phyloP scores from a whole-genome alignment of 2,113 vertebrate genomes.

The Archocentrus centrarchus region DNA sequence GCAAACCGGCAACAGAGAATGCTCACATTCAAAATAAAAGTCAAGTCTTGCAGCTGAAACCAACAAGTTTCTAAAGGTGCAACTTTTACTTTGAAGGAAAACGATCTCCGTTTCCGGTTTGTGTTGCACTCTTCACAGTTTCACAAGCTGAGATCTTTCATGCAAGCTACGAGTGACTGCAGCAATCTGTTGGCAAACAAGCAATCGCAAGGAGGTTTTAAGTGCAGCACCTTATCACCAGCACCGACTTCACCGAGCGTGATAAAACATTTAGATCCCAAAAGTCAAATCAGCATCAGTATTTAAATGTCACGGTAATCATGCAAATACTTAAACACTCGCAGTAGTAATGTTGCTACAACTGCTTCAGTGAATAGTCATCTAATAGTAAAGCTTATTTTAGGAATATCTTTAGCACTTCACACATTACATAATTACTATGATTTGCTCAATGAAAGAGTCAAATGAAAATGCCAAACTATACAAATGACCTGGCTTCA shows the following conservation, averaged over 20 bases:
- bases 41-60: too few relatives aligned
- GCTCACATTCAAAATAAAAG: background rate
- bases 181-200: background rate
- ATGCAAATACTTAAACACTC: too few relatives aligned
- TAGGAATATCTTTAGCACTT: background rate
- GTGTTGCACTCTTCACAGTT: background rate
- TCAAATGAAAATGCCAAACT: background rate
- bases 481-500: background rate
- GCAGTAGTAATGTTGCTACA: background rate
- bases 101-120: background rate
- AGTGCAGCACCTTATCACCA: background rate
- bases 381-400: background rate
- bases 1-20: background rate
- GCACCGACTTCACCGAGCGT: background rate
- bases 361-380: background rate
- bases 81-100: background rate
- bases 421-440: background rate
- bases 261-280: too few relatives aligned
- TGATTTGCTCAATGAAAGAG: background rate
- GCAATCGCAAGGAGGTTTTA: background rate
- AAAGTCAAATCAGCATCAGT: too few relatives aligned
- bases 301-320: too few relatives aligned
- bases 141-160: too few relatives aligned
- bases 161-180: background rate
- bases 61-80: too few relatives aligned